Evolutionary conservation across 2,888 invertebrate genomes (phyloP), one percentile per base, ranked within the genome.

Genomic region (Diarsia mendica): DNA sequence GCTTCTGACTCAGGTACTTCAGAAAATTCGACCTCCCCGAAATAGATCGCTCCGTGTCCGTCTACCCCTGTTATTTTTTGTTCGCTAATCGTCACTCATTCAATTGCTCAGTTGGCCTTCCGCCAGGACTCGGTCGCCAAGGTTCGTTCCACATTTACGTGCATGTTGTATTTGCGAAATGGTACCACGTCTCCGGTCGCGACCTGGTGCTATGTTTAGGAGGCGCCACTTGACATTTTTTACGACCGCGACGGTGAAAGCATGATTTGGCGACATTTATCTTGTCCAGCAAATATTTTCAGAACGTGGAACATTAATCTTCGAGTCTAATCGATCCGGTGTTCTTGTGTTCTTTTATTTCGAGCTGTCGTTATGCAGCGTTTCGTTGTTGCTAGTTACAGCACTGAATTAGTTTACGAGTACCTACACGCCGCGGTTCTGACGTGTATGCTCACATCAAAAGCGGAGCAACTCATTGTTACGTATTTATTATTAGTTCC

Each of bases 51-150:
- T 92, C 91, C 91, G 89, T 94, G 94, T 93, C 92, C 93, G 94
- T 94, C 94, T 93, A 94, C 93, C 93, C 92, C 93, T 92, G 90
- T 94, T 93, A 93, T 94, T 92, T 91, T 90, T 91, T 90, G 89
- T 91, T 88, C 90, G 91, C 92, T 90, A 93, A 95, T 94, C 95
- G 94, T 95, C 95, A 95, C 93, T 95, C 96, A 96, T 96, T 96
- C 95, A 96, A 95, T 95, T 93, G 92, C 90, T 89, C 80, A 85
- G 88, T 94, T 96, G 96, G 96, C 95, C 92, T 93, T 90, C 90
- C 91, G 95, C 96, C 96, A 96, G 95, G 92, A 93, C 90, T 91
- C 87, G 87, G 90, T 90, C 92, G 92, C 93, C 93, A 92, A 92
- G 90, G 91, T 92, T 89, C 90, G 91, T 89, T 92, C 92, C 91